These are phyloP conservation scores for Crematogaster levior DNA, from an alignment of 2,888 invertebrate genomes.

Conservation along the genomic window DNA sequence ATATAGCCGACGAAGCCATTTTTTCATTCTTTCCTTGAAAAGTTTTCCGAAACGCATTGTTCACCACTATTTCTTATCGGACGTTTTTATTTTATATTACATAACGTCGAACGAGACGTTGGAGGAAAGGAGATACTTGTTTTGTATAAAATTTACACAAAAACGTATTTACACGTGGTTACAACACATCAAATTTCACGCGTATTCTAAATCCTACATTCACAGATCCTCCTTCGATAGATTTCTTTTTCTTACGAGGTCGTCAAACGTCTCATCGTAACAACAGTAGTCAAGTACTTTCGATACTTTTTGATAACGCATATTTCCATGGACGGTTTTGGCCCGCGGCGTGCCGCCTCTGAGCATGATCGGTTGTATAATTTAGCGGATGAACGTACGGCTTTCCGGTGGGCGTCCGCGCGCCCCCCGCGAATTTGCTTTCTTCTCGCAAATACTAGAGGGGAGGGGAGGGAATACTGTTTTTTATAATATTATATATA, in stretches of 20 bases:
- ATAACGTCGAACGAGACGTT: background rate
- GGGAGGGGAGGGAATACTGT: constrained; percentile 62
- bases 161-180: background rate
- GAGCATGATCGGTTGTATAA: constrained; percentile 70
- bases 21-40: background rate
- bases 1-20: background rate
- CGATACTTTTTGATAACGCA: constrained; percentile 22
- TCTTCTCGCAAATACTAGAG: constrained; percentile 71
- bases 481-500: constrained; percentile 74
- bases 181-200: background rate
- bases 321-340: constrained; percentile 14
- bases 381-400: constrained; percentile 64
- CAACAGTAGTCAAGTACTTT: constrained; percentile 12
- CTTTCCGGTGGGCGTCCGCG: constrained; percentile 58
- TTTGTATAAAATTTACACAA: constrained; percentile 26
- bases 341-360: constrained; percentile 64
- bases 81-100: background rate
- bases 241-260: background rate
- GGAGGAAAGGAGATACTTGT: background rate
- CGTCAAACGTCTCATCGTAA: background rate
- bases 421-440: constrained; percentile 65
- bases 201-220: background rate
- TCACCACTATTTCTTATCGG: background rate
- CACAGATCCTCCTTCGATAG: background rate
- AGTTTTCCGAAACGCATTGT: background rate